These are phyloP conservation scores for Pangasius larnaudii DNA, from an alignment of 2,797 vertebrate species.

Conservation along the genomic window DNA sequence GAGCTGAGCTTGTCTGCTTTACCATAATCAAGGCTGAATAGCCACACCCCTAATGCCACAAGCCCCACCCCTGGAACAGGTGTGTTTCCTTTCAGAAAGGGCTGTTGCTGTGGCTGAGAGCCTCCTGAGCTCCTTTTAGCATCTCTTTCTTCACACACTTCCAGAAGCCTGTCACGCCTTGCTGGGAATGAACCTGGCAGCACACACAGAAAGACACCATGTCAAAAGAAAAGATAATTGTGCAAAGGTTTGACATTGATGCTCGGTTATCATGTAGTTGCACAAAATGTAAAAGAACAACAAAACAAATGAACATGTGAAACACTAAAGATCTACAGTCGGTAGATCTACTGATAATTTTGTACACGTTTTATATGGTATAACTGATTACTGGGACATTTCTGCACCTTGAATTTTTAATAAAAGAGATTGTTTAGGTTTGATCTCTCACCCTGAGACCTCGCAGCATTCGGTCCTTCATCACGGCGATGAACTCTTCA, in stretches of 20 bases:
- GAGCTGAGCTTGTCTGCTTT: not conserved
- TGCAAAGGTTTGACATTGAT: not conserved
- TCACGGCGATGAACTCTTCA: slow-evolving; percentile 88
- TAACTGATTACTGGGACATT: not conserved
- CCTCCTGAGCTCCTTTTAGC: slow-evolving; percentile 90
- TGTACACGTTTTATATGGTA: not conserved
- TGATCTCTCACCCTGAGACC: slow-evolving; percentile 87
- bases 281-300: not conserved
- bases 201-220: not conserved
- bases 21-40: not conserved
- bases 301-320: not conserved
- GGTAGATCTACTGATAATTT: not conserved
- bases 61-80: not conserved
- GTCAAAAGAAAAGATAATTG: not conserved
- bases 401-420: not conserved
- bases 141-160: slow-evolving; percentile 95
- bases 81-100: slow-evolving; percentile 66
- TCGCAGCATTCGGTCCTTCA: slow-evolving; percentile 90
- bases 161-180: slow-evolving; percentile 88
- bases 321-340: not conserved
- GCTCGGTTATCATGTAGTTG: not conserved
- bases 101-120: slow-evolving; percentile 78
- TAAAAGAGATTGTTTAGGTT: not conserved
- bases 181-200: slow-evolving; percentile 85
- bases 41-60: not conserved